Conservation (phyloP, 1,140 invertebrate genomes). For the Drosophila gunungcola region DNA sequence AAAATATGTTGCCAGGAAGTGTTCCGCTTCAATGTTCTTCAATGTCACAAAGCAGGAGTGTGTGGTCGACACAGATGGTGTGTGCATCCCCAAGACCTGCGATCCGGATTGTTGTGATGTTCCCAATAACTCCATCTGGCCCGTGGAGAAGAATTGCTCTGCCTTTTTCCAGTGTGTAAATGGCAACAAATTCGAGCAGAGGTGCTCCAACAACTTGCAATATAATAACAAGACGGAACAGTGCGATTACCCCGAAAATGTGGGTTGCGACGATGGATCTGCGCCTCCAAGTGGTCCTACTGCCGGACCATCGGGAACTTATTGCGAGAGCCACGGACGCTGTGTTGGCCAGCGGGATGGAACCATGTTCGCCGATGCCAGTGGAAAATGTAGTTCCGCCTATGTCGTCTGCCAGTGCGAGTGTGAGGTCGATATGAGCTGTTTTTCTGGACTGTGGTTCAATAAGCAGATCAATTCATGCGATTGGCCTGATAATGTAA, state of each 20-base stretch:
- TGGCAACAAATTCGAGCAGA: constrained; percentile 27
- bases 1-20: constrained; percentile 22
- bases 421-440: constrained; percentile 51
- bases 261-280: constrained; percentile 54
- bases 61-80: constrained; percentile 27
- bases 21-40: constrained; percentile 33
- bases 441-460: constrained; percentile 26
- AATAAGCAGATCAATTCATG: constrained; percentile 8
- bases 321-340: constrained; percentile 46
- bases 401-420: constrained; percentile 69
- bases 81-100: constrained; percentile 52
- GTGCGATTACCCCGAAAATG: constrained; percentile 56
- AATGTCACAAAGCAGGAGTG: constrained; percentile 16
- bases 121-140: constrained; percentile 26
- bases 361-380: constrained; percentile 2
- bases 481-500: constrained; percentile 50
- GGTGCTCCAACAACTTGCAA: constrained; percentile 54
- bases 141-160: constrained; percentile 56
- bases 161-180: constrained; percentile 51
- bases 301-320: constrained; percentile 68
- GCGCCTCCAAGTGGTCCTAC: constrained; percentile 58
- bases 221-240: constrained; percentile 17
- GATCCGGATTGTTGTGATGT: constrained; percentile 54
- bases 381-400: constrained; percentile 3
- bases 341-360: constrained; percentile 52